Percentiles rank a stretch among this genome's conserved stretches.
Evolutionary conservation across 2,113 vertebrate genomes (phyloP).

Genomic region (Catharus fuscescens): DNA sequence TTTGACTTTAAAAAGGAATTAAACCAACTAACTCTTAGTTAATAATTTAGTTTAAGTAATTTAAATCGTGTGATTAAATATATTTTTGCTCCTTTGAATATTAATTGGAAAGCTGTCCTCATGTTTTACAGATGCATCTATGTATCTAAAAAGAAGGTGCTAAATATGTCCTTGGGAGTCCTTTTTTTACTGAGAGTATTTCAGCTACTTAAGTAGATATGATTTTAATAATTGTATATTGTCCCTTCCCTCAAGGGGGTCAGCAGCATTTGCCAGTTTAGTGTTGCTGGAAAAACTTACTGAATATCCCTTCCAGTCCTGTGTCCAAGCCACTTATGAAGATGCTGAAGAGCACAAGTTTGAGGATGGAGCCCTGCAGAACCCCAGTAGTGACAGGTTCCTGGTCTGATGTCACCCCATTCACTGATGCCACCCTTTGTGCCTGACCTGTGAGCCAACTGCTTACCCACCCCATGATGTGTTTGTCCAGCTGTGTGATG

Average conservation of each 20-base stretch:
- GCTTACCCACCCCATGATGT: accelerated
- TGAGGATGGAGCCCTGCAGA: background rate
- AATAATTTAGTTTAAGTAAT: background rate
- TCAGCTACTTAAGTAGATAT: background rate
- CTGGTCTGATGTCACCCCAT: background rate
- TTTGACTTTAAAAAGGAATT: background rate
- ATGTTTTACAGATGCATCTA: background rate
- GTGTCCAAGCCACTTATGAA: accelerated
- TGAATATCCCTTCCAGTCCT: background rate
- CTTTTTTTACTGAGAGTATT: background rate
- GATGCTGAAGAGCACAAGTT: background rate
- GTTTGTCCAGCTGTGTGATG: background rate
- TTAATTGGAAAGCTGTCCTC: background rate
- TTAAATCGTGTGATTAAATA: background rate
- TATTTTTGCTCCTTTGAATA: background rate
- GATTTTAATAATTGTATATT: background rate
- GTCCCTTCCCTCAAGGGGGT: accelerated
- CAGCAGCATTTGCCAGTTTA: background rate
- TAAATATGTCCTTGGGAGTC: background rate
- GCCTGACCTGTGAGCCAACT: accelerated
- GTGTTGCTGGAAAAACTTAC: background rate
- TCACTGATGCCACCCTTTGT: background rate
- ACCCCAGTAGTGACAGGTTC: accelerated
- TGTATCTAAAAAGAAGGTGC: background rate
- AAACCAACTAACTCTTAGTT: background rate